Evolutionary conservation across 2,797 vertebrate species (phyloP).

Genomic region (Lepus townsendii): DNA sequence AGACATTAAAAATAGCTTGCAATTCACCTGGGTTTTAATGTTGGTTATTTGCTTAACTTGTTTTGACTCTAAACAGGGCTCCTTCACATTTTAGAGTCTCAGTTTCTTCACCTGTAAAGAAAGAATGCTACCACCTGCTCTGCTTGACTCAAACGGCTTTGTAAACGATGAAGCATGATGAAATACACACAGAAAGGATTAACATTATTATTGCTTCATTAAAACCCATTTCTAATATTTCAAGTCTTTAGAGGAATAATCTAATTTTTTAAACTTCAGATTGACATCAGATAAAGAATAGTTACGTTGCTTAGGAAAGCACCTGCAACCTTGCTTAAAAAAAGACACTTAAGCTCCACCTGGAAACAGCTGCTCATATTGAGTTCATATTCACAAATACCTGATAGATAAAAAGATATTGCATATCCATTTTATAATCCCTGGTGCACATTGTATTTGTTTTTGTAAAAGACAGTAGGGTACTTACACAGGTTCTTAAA

Average conservation of each 20-base stretch:
- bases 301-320: neutral
- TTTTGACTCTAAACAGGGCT: neutral
- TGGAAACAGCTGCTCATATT: neutral
- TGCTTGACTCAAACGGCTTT: neutral
- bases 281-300: neutral
- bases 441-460: neutral
- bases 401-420: neutral
- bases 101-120: conserved; percentile 12
- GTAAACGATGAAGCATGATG: neutral
- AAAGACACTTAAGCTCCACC: neutral
- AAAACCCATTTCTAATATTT: conserved; percentile 47
- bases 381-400: conserved; percentile 8
- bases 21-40: neutral
- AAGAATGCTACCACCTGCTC: neutral
- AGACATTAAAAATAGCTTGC: neutral
- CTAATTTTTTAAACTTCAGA: conserved; percentile 21
- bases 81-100: neutral
- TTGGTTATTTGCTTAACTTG: neutral
- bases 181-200: conserved; percentile 21
- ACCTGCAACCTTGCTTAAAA: neutral
- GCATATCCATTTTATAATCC: neutral
- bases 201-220: conserved; percentile 41
- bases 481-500: neutral
- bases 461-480: neutral
- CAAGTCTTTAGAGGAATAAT: neutral